Evolutionary conservation across 2,797 vertebrate genomes (phyloP), one percentile per base, ranked within the genome.

Genomic region (Artibeus jamaicensis): DNA sequence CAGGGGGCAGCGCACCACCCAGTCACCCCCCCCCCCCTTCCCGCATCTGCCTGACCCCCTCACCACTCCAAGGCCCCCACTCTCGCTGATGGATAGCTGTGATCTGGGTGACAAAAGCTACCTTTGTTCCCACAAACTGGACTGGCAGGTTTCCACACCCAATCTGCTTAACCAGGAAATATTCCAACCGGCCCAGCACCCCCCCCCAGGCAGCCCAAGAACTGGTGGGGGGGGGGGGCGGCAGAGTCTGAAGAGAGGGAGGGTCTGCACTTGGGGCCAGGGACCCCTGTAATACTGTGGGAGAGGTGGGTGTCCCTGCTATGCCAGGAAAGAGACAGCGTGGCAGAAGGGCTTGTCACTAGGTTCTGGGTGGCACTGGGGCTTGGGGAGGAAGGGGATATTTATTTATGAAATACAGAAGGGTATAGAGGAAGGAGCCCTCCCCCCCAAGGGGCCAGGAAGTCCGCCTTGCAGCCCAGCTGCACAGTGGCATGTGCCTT

Each of bases 111-210:
- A 96, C 93, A 95, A 96, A 95, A 97, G 77, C 92, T 59, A 94
- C 96, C 93, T 89, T 94, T 96, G 96, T 96, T 97, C 96, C 84
- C 86, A 90, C 92, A 96, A 96, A 97, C 97, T 95, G 94, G 97
- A 91, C 95, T 90, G 92, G 95, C 97, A 91, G 97, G 97, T 97
- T 98, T 97, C 90, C 96, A 96, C 86, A 94, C 82, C 91, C 88
- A 79, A 91, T 90, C 95, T 93, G 70, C 94, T 77, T 86, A 88
- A 93, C 89, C 89, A 93, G 96, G 96, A 96, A 97, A 90, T 26
- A 94, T 65, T 87, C 65, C 59, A 65, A 32, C 9, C 22, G 21
- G 32, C 22, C 65, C 18, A 86, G 85, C 44, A 11, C 55, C 50
- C 19, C 42, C 42, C 16, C 24, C 22, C 9, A 24, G 71, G 65